Evolutionary conservation across 1,140 invertebrate species (phyloP).

Genomic region (Anthonomus grandis): DNA sequence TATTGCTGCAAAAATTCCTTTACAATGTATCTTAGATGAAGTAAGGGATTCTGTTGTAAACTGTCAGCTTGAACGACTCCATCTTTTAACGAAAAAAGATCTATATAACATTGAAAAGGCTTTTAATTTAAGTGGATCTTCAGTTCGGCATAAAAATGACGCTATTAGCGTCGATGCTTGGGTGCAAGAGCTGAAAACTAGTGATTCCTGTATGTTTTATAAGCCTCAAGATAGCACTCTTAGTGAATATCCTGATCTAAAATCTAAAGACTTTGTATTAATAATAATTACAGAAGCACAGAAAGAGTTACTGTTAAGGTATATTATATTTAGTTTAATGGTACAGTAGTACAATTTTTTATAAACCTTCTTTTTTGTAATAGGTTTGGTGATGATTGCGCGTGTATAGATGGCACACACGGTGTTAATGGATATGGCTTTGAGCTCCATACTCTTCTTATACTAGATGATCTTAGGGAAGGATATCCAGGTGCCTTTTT

Average conservation of each 20-base stretch:
- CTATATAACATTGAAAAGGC: constrained; percentile 8
- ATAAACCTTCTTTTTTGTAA: too few species aligned
- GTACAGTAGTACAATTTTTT: too few species aligned
- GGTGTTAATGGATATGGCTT: constrained; percentile 15
- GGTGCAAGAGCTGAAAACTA: not conserved
- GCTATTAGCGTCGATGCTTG: constrained; percentile 11
- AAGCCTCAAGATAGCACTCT: constrained; percentile 1
- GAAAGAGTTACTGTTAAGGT: constrained; percentile 1
- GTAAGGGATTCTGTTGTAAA: constrained; percentile 1
- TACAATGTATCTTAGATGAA: constrained; percentile 7
- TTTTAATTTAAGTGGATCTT: not conserved
- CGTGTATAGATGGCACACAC: constrained; percentile 28
- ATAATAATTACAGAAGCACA: constrained; percentile 10
- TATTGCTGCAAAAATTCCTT: constrained; percentile 11
- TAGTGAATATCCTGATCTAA: constrained; percentile 1
- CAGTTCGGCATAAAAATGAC: not conserved
- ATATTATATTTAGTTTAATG: too few species aligned
- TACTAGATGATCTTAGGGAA: constrained; percentile 20
- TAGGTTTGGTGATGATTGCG: constrained; percentile 14
- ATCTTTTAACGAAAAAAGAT: constrained; percentile 15
- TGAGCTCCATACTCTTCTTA: constrained; percentile 15
- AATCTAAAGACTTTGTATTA: constrained; percentile 3
- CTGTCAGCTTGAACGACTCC: not conserved
- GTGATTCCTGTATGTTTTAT: constrained; percentile 3
- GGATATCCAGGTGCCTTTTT: constrained; percentile 10